Evolutionary conservation across 2,113 vertebrate genomes (phyloP).

Genomic region (Mesembrinibis cayennensis): DNA sequence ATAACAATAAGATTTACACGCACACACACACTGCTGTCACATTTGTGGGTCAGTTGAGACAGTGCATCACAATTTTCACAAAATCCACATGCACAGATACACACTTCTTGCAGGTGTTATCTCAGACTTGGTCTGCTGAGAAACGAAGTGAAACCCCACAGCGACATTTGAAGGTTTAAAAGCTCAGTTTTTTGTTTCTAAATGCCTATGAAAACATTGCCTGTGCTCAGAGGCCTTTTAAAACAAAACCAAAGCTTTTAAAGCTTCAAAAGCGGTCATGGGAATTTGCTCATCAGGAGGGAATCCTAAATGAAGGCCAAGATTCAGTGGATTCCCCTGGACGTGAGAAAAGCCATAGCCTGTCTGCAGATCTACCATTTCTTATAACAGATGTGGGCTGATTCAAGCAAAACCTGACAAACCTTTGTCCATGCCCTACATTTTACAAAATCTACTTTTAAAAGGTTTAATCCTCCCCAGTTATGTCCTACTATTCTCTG

Average conservation of each 20-base stretch:
- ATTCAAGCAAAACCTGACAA: background rate
- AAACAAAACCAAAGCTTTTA: slow-evolving; percentile 71
- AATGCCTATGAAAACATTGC: slow-evolving; percentile 66
- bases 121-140: slow-evolving; percentile 60
- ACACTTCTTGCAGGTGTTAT: slow-evolving; percentile 62
- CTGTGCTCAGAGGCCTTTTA: slow-evolving; percentile 62
- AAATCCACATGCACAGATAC: slow-evolving; percentile 3
- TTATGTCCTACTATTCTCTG: background rate
- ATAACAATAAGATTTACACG: background rate
- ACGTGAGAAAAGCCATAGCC: slow-evolving; percentile 25
- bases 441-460: background rate
- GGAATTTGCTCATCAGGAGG: slow-evolving; percentile 66
- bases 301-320: slow-evolving; percentile 67
- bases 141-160: slow-evolving; percentile 52
- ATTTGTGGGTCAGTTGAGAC: slow-evolving; percentile 52
- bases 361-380: background rate
- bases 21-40: background rate
- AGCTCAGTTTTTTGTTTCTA: slow-evolving; percentile 66
- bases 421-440: background rate
- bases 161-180: slow-evolving; percentile 59
- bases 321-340: slow-evolving; percentile 50
- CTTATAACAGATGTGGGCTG: background rate
- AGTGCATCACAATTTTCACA: slow-evolving; percentile 37
- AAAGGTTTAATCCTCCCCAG: background rate
- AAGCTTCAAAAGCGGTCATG: slow-evolving; percentile 65